Evolutionary conservation across 2,113 vertebrate genomes (phyloP), one percentile per base, ranked within the genome.

Genomic region (Engystomops pustulosus): DNA sequence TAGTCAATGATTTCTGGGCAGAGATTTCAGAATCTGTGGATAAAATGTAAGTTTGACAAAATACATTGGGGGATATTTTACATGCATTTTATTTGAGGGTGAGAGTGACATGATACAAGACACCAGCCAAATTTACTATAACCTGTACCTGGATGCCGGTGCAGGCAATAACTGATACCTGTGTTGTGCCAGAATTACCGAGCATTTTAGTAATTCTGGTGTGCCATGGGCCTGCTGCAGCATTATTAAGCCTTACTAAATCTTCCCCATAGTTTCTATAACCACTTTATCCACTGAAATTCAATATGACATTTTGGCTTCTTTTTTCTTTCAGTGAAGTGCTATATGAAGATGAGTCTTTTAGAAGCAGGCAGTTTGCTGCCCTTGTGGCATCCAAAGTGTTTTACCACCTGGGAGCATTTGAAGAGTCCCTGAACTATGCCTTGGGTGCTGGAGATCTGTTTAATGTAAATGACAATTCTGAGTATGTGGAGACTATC

Each of bases 1-100:
- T 99, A 81, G 98, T 99, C 87, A 99, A 99, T 92, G 98, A 99
- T 90, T 99, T 99, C 91, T 99, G 98, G 98, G 98, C 98, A 89
- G 98, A 99, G 90, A 99, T 99, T 90, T 99, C 98, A 0, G 98
- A 98, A 90, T 99, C 98, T 20, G 98, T 99, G 85, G 98, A 97
- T 91, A 99, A 99, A 94, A 99, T 99, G 98, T 99, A 96, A 96
- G 98, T 69, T 25, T 25, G 9, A 15, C 11, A 4, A 30, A n/a
- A n/a, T n/a, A n/a, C n/a, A n/a, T n/a, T n/a, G n/a, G n/a, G n/a
- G n/a, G n/a, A n/a, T n/a, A n/a, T n/a, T n/a, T n/a, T n/a, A n/a
- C n/a, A n/a, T n/a, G n/a, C n/a, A n/a, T n/a, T n/a, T n/a, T n/a
- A n/a, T n/a, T n/a, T n/a, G n/a, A n/a, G n/a, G n/a, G n/a, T n/a